phyloP scores from a whole-genome alignment of 2,797 vertebrate species.

The Cottoperca gobio region DNA sequence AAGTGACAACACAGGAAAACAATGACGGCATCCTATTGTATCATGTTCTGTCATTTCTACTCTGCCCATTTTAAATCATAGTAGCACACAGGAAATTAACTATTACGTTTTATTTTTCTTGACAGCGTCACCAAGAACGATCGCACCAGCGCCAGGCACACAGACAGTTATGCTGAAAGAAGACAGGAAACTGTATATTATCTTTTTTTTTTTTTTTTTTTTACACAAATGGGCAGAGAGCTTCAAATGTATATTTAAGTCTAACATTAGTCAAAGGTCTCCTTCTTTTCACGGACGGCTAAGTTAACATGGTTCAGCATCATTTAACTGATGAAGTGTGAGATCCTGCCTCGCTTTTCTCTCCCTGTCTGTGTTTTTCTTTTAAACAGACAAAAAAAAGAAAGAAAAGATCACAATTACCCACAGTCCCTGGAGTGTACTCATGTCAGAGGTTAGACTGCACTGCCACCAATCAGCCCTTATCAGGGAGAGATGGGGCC shows the following conservation, averaged over 20 bases:
- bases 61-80: constrained; percentile 66
- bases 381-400: not conserved
- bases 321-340: constrained; percentile 71
- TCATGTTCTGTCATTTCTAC: constrained; percentile 69
- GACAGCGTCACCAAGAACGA: constrained; percentile 74
- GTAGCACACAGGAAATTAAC: constrained; percentile 77
- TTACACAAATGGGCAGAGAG: constrained; percentile 43
- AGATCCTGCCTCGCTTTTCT: constrained; percentile 52
- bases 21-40: constrained; percentile 62
- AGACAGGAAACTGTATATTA: constrained; percentile 68
- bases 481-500: constrained; percentile 35
- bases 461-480: constrained; percentile 54
- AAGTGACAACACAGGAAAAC: constrained; percentile 68
- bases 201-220: constrained; percentile 28
- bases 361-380: constrained; percentile 46
- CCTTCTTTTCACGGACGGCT: constrained; percentile 45
- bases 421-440: constrained; percentile 49
- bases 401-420: constrained; percentile 42
- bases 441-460: constrained; percentile 59
- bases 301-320: constrained; percentile 69
- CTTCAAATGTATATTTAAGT: constrained; percentile 59
- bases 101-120: constrained; percentile 48
- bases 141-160: constrained; percentile 75
- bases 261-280: constrained; percentile 65
- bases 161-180: constrained; percentile 72